Evolutionary conservation across 2,113 vertebrate genomes (phyloP).

Genomic region (Dasypus novemcinctus): DNA sequence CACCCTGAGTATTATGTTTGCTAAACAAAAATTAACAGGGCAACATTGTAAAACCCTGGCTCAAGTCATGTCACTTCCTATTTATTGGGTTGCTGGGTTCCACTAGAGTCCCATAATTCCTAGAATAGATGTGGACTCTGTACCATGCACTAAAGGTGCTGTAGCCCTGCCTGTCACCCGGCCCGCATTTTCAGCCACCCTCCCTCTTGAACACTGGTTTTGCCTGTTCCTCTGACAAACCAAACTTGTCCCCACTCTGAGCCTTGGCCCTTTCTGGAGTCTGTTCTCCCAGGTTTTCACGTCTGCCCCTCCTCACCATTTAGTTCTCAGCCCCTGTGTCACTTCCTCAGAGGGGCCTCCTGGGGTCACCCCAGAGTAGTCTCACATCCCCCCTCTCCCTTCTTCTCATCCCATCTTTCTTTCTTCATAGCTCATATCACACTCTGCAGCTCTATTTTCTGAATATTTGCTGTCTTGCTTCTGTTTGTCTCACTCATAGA

Average conservation of each 20-base stretch:
- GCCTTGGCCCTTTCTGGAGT: neutral
- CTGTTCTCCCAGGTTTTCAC: neutral
- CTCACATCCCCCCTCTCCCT: accelerated
- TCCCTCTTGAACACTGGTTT: accelerated
- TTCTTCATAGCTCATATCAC: no score
- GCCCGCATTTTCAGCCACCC: accelerated
- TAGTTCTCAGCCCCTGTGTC: neutral
- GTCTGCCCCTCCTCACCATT: neutral
- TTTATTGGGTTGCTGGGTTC: no score
- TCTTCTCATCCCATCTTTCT: neutral
- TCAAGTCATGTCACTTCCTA: neutral
- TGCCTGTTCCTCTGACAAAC: neutral
- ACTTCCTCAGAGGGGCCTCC: neutral
- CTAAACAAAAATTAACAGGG: neutral
- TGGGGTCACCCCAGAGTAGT: neutral
- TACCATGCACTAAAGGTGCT: neutral
- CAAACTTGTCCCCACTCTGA: accelerated
- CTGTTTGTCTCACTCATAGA: neutral
- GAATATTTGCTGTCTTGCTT: neutral
- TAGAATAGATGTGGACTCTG: accelerated
- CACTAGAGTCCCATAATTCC: neutral
- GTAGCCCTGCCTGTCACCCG: accelerated
- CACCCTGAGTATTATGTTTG: neutral
- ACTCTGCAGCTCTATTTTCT: neutral
- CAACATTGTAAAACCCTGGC: neutral